phyloP scores from a whole-genome alignment of 2,888 invertebrate genomes.

The Callinectes sapidus region DNA sequence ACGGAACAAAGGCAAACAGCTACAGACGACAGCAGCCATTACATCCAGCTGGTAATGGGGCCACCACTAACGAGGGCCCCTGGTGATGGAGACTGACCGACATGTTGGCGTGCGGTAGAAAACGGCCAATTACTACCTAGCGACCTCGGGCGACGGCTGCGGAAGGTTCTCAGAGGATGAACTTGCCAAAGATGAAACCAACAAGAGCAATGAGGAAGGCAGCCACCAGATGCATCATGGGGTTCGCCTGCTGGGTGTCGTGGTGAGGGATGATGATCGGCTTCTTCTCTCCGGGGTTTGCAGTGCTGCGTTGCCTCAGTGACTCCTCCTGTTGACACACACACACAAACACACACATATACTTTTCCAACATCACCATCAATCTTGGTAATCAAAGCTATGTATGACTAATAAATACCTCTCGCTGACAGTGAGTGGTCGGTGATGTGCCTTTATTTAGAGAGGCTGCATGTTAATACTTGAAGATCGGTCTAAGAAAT shows the following conservation, averaged over 20 bases:
- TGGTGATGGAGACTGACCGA: neutral
- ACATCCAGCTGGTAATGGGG: slow-evolving; percentile 44
- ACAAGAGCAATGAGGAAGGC: slow-evolving; percentile 67
- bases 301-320: slow-evolving; percentile 57
- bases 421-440: too few species aligned
- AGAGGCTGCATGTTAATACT: too few species aligned
- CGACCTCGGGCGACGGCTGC: slow-evolving; percentile 39
- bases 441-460: too few species aligned
- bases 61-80: neutral
- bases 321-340: slow-evolving; percentile 57
- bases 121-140: slow-evolving; percentile 59
- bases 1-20: slow-evolving; percentile 30
- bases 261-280: slow-evolving; percentile 59
- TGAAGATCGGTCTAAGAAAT: too few species aligned
- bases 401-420: too few species aligned
- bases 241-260: slow-evolving; percentile 60
- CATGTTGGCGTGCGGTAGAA: slow-evolving; percentile 51
- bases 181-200: slow-evolving; percentile 70
- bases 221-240: slow-evolving; percentile 66
- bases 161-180: slow-evolving; percentile 68
- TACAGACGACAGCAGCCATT: neutral
- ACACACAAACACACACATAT: neutral
- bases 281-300: slow-evolving; percentile 54
- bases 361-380: neutral
- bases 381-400: neutral